Evolutionary conservation across 2,113 vertebrate genomes (phyloP).

Genomic region (Lycocorax pyrrhopterus): DNA sequence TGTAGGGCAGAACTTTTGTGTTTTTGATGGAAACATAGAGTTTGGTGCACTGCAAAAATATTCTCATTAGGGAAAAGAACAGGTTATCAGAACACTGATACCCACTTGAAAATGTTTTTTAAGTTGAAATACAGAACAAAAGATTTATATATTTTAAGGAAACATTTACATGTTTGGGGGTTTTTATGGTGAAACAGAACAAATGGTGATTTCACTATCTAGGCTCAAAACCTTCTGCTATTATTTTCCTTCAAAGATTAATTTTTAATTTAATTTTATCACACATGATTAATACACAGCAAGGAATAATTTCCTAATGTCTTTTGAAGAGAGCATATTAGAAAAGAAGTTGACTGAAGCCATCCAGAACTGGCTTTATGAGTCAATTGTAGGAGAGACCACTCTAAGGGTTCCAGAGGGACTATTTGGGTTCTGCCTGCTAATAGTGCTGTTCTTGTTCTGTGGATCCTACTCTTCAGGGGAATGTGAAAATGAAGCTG

Average conservation of each 20-base stretch:
- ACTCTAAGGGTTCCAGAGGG: not conserved
- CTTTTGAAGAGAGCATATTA: not conserved
- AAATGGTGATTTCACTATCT: not conserved
- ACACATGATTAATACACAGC: not conserved
- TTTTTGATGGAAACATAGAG: not conserved
- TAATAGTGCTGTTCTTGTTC: not conserved
- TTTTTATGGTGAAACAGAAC: not conserved
- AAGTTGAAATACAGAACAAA: not conserved
- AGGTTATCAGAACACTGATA: not conserved
- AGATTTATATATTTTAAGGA: not conserved
- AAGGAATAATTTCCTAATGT: not conserved
- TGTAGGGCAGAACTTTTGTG: not conserved
- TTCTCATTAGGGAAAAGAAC: not conserved
- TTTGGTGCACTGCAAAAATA: not conserved
- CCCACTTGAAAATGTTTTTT: not conserved
- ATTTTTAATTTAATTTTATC: constrained; percentile 1
- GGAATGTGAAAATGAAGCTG: not conserved
- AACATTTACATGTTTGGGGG: not conserved
- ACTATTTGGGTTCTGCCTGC: not conserved
- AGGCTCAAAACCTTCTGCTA: not conserved
- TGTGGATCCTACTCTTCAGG: not conserved
- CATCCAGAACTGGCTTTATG: not conserved
- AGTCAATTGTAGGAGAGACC: not conserved
- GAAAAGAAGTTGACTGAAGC: not conserved
- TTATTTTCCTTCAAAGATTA: not conserved